These are phyloP conservation scores for Hesperophylax magnus DNA, from an alignment of 1,140 invertebrate genomes.

Conservation along the genomic window DNA sequence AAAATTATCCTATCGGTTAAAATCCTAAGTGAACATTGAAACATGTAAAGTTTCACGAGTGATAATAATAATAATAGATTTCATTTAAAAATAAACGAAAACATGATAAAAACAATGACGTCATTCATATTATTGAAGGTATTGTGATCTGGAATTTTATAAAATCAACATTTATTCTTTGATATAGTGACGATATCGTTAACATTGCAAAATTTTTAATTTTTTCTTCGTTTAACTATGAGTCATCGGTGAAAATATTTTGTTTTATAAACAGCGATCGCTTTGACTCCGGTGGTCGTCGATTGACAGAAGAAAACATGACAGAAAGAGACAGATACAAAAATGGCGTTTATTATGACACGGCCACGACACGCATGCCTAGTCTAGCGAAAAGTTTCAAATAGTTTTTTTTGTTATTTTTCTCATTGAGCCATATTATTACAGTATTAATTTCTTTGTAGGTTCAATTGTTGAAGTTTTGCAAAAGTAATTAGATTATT, in stretches of 20 bases:
- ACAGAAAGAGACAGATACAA: constrained; percentile 43
- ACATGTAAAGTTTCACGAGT: constrained; percentile 60
- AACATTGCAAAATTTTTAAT: constrained; percentile 14
- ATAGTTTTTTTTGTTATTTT: constrained; percentile 35
- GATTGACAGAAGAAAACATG: constrained; percentile 46
- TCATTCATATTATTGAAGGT: constrained; percentile 70
- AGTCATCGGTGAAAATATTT: constrained; percentile 47
- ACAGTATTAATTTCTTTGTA: not conserved
- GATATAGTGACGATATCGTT: constrained; percentile 6
- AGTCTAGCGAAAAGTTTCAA: constrained; percentile 26
- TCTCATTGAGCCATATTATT: constrained; percentile 2
- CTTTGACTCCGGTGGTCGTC: constrained; percentile 41
- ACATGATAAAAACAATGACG: constrained; percentile 71
- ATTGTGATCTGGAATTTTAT: constrained; percentile 38
- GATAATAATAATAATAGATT: constrained; percentile 51
- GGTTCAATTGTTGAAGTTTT: too few species aligned
- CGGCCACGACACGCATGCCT: constrained; percentile 49
- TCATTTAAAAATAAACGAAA: constrained; percentile 65
- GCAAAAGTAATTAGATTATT: not conserved
- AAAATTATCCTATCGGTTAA: constrained; percentile 1
- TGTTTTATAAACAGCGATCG: constrained; percentile 32
- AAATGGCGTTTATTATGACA: constrained; percentile 51
- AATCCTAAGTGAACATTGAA: not conserved
- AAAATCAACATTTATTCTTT: not conserved
- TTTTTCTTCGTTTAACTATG: constrained; percentile 33